Evolutionary conservation across 2,797 vertebrate genomes (phyloP).

Genomic region (Notolabrus celidotus): DNA sequence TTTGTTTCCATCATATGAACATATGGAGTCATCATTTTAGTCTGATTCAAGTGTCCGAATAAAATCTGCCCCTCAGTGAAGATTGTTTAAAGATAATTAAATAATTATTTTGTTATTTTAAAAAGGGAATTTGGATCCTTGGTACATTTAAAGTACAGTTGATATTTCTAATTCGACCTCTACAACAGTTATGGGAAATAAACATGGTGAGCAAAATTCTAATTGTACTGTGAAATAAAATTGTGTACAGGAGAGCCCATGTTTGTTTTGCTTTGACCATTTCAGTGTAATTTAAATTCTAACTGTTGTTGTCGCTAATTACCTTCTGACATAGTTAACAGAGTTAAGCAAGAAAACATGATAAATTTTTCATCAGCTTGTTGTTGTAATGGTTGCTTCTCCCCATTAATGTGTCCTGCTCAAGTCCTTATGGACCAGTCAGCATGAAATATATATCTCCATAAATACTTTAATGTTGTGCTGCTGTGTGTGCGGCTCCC

Average conservation of each 20-base stretch:
- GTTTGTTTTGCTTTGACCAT: conserved; percentile 41
- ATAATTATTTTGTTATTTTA: no score
- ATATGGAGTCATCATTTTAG: no score
- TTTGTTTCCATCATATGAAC: no score
- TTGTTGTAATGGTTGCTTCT: conserved; percentile 86
- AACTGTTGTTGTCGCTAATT: conserved; percentile 73
- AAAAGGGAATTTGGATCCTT: no score
- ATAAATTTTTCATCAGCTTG: conserved; percentile 84
- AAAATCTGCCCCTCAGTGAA: no score
- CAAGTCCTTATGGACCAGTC: conserved; percentile 85
- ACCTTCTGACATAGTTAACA: conserved; percentile 79
- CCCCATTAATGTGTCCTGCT: conserved; percentile 84
- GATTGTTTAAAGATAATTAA: no score
- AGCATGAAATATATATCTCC: conserved; percentile 88
- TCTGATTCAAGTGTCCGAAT: no score
- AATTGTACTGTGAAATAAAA: conserved; percentile 12
- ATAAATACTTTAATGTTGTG: conserved; percentile 87
- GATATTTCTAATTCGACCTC: no score
- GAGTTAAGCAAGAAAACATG: conserved; percentile 82
- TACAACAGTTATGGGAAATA: no score
- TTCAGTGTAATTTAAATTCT: conserved; percentile 58
- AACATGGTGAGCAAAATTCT: conserved; percentile 5
- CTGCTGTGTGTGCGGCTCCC: conserved; percentile 74
- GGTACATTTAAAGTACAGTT: no score
- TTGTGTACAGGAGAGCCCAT: conserved; percentile 5